A percentile compares a stretch with the other conserved stretches of the same genome.
These are phyloP conservation scores for Acleris literana DNA, from an alignment of 2,888 invertebrate species.

Conservation along the genomic window DNA sequence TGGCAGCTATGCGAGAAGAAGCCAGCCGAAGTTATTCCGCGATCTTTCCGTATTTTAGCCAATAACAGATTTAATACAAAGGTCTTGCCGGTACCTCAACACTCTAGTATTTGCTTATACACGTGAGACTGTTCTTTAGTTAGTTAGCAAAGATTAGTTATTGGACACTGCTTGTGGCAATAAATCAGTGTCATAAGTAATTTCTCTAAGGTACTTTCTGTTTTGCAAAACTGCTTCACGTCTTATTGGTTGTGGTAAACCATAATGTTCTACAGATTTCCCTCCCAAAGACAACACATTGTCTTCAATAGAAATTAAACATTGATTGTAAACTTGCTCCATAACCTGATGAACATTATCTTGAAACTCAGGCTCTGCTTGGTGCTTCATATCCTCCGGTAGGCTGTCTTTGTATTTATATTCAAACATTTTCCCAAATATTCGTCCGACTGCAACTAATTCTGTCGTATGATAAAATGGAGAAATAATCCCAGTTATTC, in stretches of 20 bases:
- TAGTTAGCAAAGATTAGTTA: background rate
- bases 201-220: conserved; percentile 23
- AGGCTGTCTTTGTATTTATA: conserved; percentile 33
- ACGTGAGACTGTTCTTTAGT: background rate
- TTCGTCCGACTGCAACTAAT: too few relatives aligned
- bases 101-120: conserved; percentile 1
- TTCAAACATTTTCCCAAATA: too few relatives aligned
- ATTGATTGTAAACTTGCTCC: background rate
- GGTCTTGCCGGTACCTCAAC: conserved; percentile 37
- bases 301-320: conserved; percentile 18
- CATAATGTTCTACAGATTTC: conserved; percentile 11
- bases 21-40: conserved; percentile 38
- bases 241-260: conserved; percentile 3
- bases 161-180: background rate
- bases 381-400: conserved; percentile 13
- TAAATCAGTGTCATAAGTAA: conserved; percentile 15
- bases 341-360: conserved; percentile 15
- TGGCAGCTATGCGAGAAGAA: conserved; percentile 37
- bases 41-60: conserved; percentile 24
- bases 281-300: conserved; percentile 20
- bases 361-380: background rate
- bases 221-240: conserved; percentile 1
- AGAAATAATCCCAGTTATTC: too few relatives aligned
- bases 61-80: conserved; percentile 35
- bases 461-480: too few relatives aligned